Conservation (phyloP, 2,797 vertebrate genomes). For the Falco concolor region DNA sequence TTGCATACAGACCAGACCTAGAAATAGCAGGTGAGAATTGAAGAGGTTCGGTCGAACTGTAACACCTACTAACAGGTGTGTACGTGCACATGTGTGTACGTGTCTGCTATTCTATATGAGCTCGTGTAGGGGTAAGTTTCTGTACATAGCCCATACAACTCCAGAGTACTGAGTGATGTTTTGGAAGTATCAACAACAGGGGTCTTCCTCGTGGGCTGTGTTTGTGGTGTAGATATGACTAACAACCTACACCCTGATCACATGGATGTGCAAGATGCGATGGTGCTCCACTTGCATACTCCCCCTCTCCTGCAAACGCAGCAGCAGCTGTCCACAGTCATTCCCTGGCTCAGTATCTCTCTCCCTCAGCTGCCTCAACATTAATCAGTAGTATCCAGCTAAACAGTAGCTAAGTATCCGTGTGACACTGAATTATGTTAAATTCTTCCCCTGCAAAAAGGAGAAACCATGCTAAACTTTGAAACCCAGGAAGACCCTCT, state of each 20-base stretch:
- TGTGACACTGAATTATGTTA: background rate
- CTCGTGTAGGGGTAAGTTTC: background rate
- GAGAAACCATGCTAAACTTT: background rate
- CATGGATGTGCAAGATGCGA: fast-evolving
- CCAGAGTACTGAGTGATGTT: background rate
- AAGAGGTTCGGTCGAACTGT: background rate
- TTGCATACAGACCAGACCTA: background rate
- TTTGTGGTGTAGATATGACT: background rate
- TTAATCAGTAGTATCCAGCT: background rate
- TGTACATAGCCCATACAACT: background rate
- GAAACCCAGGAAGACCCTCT: background rate
- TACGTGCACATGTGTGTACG: fast-evolving
- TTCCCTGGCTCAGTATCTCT: background rate
- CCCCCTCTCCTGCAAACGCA: background rate
- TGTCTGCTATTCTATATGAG: background rate
- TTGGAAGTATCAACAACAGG: background rate
- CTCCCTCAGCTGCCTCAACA: background rate
- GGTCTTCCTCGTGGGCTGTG: background rate
- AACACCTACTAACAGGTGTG: background rate
- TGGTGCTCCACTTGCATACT: background rate
- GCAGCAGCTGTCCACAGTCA: background rate
- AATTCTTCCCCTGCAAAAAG: background rate
- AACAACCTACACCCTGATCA: background rate
- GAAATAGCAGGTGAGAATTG: background rate
- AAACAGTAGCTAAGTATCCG: background rate